These are phyloP conservation scores for Muraenolepis orangiensis DNA, from an alignment of 2,797 vertebrate genomes.

Conservation along the genomic window DNA sequence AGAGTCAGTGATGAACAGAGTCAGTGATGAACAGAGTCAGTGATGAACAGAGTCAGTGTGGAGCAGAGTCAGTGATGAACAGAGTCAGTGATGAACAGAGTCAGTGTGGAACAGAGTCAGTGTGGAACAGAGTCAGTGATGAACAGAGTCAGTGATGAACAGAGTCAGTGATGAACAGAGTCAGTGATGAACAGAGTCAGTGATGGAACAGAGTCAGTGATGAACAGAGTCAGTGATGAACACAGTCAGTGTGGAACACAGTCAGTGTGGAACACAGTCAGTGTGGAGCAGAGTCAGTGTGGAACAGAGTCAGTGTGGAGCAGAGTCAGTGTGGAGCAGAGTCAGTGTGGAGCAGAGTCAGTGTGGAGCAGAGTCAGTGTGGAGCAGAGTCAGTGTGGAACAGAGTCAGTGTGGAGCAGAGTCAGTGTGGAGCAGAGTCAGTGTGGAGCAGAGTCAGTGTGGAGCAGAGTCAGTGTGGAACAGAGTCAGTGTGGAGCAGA, in stretches of 20 bases:
- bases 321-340: not conserved
- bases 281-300: not conserved
- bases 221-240: not conserved
- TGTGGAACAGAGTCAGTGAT: not conserved
- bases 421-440: not conserved
- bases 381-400: too few species aligned
- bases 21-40: too few species aligned
- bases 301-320: not conserved
- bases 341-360: not conserved
- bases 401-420: not conserved
- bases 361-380: not conserved
- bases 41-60: too few species aligned
- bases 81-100: not conserved
- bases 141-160: not conserved
- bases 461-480: conserved; percentile 16
- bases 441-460: conserved; percentile 35
- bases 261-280: not conserved
- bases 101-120: not conserved
- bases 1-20: too few species aligned
- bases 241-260: not conserved
- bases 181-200: not conserved
- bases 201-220: too few species aligned
- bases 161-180: not conserved
- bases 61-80: too few species aligned
- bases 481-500: conserved; percentile 27